Base-by-base conservation (phyloP, 2,797 vertebrate species). In the Pipistrellus pipistrellus region DNA sequence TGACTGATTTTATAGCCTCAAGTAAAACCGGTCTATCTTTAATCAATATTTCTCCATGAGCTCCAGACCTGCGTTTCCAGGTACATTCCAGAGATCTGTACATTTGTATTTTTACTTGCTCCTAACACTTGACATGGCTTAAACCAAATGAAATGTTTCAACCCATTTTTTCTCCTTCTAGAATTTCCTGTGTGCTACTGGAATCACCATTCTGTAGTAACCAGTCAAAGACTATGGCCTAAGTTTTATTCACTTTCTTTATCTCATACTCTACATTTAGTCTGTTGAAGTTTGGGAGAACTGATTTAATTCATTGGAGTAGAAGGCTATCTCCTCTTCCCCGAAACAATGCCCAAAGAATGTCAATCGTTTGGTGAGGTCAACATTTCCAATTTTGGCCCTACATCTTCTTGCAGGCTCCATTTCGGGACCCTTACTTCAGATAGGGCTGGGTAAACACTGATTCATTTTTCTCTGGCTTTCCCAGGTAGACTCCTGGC, bases 271-370 rank as follows among this genome's bases (percentile, higher is more conserved):
- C 4, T 66, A 12, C 27, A 23, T 80, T 89, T 80, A 87, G 76
- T 81, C 80, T 69, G 38, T 81, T 41, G n/a, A 72, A 8, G 6
- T 55, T 88, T 92, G 62, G 62, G 32, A 90, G 82, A 80, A 85
- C 53, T 77, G n/a, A 85, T 23, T 91, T 81, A 46, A 3, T n/a
- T 9, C 73, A 85, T 62, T 46, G 88, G 76, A 64, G 46, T 21
- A 66, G 30, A 87, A 35, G 23, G 17, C 7, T 5, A 89, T 44
- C 25, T 81, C 4, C 5, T 27, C 38, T 13, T 12, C 2, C 25
- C 32, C 14, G 0, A 38, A 35, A 32, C 12, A 62, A 46, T 62
- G 46, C 7, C 69, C 48, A 72, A 4, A 68, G 13, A 15, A 69
- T 72, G 48, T 7, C 71, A 69, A 10, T n/a, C 48, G 12, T 32